phyloP scores from a whole-genome alignment of 2,113 vertebrate genomes.

The Myotis brandtii region DNA sequence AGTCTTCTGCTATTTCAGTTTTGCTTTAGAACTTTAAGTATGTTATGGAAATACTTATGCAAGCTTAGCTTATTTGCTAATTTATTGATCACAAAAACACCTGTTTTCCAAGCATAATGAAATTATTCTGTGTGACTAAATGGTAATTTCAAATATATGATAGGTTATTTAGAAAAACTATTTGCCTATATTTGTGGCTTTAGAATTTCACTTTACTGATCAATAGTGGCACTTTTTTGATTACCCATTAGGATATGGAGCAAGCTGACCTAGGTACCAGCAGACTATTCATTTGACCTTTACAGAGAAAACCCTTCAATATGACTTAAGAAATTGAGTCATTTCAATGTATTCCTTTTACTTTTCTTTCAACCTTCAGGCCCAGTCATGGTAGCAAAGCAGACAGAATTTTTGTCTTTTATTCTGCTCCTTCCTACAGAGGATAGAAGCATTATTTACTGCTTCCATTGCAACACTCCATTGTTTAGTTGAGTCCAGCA shows the following conservation, averaged over 20 bases:
- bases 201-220: constrained; percentile 41
- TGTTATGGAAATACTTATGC: constrained; percentile 58
- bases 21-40: constrained; percentile 55
- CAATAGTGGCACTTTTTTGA: constrained; percentile 39
- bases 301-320: constrained; percentile 18
- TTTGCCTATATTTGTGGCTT: constrained; percentile 38
- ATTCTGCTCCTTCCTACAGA: constrained; percentile 2
- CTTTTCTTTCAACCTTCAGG: constrained; percentile 29
- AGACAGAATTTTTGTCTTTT: not conserved
- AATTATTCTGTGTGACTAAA: constrained; percentile 8
- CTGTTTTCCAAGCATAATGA: constrained; percentile 29
- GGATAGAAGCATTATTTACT: constrained; percentile 31
- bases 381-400: constrained; percentile 24
- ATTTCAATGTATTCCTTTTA: constrained; percentile 34
- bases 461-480: not conserved
- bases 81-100: constrained; percentile 26
- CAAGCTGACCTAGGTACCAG: not conserved
- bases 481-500: constrained; percentile 1
- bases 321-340: constrained; percentile 48
- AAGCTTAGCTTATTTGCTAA: constrained; percentile 45
- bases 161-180: constrained; percentile 46
- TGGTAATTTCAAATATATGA: constrained; percentile 51
- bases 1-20: not conserved
- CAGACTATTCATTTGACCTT: not conserved
- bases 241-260: not conserved